Base-by-base conservation (phyloP, 2,888 invertebrate genomes). In the Seira ritae region DNA sequence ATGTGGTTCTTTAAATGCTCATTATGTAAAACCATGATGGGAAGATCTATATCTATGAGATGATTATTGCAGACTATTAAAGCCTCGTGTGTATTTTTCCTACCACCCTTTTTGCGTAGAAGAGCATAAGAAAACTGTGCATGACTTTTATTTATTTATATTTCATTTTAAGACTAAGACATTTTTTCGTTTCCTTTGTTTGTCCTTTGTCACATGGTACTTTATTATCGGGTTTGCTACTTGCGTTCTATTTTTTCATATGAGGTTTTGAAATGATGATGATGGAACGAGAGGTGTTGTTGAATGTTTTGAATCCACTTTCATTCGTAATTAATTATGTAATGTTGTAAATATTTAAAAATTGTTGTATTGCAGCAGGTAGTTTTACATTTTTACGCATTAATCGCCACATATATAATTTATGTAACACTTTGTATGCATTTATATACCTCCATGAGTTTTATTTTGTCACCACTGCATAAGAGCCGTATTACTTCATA, bases 61-160 rank as follows among this genome's bases (percentile, higher is more conserved):
- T 84, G 80, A 84, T 80, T 84, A 80, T 84, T 84, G 84, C 84
- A 84, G 84, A 77, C 80, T 84, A 84, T 84, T 84, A 84, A 84
- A 84, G 84, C 84, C 84, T 84, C 84, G 84, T 84, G 84, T 84
- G 84, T 84, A 84, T 84, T 84, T 84, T 84, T 84, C 84, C 84
- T 84, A 84, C 77, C 80, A 80, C 80, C 80, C 80, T 84, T 84
- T 84, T 84, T 84, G 84, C 80, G 80, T 84, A 84, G 84, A 76
- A 69, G 46, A 73, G 74, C 76, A 80, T 69, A 70, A 71, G 74
- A 69, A 68, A 77, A 50, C 37, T 67, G 50, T 83, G 83, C 83
- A 83, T 83, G 83, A 75, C 31, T 78, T 62, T 82, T 76, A 80
- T 81, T 81, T 80, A 68, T 78, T 76, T 69, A 31, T n/a, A n/a